phyloP scores from a whole-genome alignment of 1,140 invertebrate species.

The Solenopsis invicta region DNA sequence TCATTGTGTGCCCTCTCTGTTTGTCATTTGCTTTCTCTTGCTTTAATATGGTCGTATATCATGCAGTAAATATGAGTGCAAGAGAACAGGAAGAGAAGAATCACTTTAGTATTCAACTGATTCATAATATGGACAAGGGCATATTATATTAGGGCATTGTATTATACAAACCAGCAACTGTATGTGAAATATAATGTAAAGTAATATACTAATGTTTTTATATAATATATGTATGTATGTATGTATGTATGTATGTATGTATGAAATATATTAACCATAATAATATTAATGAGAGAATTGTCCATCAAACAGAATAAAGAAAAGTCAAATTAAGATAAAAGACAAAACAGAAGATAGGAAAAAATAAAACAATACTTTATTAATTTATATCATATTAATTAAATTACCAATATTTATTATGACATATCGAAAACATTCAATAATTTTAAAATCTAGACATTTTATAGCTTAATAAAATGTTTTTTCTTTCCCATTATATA shows the following conservation, averaged over 20 bases:
- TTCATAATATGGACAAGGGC: background rate
- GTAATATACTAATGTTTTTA: background rate
- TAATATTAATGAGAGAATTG: slow-evolving; percentile 4
- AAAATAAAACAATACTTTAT: background rate
- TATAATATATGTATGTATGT: slow-evolving; percentile 1
- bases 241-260: too few relatives aligned
- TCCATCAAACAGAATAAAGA: background rate
- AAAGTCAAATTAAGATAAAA: background rate
- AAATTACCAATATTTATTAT: background rate
- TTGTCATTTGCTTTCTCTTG: background rate
- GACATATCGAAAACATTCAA: background rate
- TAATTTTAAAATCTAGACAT: background rate
- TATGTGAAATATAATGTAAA: background rate
- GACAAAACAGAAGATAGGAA: background rate
- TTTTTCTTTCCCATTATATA: background rate
- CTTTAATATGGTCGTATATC: background rate
- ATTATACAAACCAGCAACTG: background rate
- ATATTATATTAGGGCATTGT: background rate
- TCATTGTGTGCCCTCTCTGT: background rate
- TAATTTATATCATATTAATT: background rate
- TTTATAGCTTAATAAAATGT: slow-evolving; percentile 4
- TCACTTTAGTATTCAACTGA: background rate
- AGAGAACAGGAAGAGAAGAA: background rate
- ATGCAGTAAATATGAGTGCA: background rate
- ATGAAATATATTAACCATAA: background rate